These are phyloP conservation scores for Malacoraja senta DNA, from an alignment of 2,797 vertebrate species.

Conservation along the genomic window DNA sequence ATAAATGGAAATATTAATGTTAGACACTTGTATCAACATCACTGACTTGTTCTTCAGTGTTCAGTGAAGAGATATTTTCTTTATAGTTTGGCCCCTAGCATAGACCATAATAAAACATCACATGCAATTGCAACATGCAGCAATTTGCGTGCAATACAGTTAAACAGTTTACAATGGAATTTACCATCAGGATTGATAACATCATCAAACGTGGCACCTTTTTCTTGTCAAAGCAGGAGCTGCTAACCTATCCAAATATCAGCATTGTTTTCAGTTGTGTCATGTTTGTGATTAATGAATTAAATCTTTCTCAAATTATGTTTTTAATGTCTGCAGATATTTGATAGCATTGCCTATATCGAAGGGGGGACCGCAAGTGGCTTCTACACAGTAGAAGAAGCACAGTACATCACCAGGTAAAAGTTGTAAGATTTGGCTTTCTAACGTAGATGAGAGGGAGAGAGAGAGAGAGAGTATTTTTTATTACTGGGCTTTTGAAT, in stretches of 20 bases:
- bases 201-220: fast-evolving
- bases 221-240: background rate
- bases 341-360: slow-evolving; percentile 89
- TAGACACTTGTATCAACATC: background rate
- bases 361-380: slow-evolving; percentile 91
- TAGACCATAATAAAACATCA: background rate
- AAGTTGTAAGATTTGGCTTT: background rate
- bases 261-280: background rate
- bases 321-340: slow-evolving; percentile 63
- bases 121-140: background rate
- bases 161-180: background rate
- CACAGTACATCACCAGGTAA: slow-evolving; percentile 73
- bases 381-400: slow-evolving; percentile 91
- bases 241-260: background rate
- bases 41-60: background rate
- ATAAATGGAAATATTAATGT: background rate
- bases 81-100: background rate
- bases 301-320: background rate
- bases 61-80: background rate
- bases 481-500: background rate
- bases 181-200: no score
- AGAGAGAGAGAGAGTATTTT: background rate
- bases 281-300: background rate
- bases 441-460: background rate
- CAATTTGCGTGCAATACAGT: background rate